phyloP scores from a whole-genome alignment of 2,888 invertebrate genomes.

The Nephrocerus scutellatus region DNA sequence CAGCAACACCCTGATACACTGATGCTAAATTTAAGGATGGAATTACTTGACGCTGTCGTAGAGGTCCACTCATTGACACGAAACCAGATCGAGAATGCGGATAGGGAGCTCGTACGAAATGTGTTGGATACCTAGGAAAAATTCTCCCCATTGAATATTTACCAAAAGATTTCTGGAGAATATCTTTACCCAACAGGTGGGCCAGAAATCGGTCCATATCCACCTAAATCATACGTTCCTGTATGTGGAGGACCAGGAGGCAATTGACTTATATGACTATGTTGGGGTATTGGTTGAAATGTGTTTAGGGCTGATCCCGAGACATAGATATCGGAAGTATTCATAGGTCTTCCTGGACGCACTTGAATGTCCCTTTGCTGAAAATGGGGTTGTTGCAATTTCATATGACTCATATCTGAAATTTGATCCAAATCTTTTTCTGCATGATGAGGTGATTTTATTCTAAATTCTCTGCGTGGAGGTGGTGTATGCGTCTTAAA shows the following conservation, averaged over 20 bases:
- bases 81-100: slow-evolving; percentile 29
- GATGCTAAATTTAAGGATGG: slow-evolving; percentile 38
- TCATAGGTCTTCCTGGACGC: slow-evolving; percentile 7
- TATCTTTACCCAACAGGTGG: no score
- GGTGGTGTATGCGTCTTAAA: background rate
- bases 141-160: slow-evolving; percentile 1
- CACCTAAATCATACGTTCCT: no score
- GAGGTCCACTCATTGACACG: slow-evolving; percentile 24
- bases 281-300: slow-evolving; percentile 11
- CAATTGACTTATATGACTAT: slow-evolving; percentile 17
- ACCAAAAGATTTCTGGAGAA: background rate
- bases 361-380: background rate
- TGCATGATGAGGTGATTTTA: slow-evolving; percentile 6
- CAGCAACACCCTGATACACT: slow-evolving; percentile 44
- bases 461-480: background rate
- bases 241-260: no score
- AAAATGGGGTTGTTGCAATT: slow-evolving; percentile 1
- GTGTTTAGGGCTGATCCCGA: slow-evolving; percentile 8
- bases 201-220: no score
- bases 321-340: slow-evolving; percentile 15
- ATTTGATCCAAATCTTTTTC: background rate
- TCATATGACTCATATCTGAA: slow-evolving; percentile 4
- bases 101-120: slow-evolving; percentile 22
- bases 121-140: slow-evolving; percentile 19
- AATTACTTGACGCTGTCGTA: slow-evolving; percentile 25